Evolutionary conservation across 2,888 invertebrate species (phyloP), one percentile per base, ranked within the genome.

Genomic region (Notodonta dromedarius): DNA sequence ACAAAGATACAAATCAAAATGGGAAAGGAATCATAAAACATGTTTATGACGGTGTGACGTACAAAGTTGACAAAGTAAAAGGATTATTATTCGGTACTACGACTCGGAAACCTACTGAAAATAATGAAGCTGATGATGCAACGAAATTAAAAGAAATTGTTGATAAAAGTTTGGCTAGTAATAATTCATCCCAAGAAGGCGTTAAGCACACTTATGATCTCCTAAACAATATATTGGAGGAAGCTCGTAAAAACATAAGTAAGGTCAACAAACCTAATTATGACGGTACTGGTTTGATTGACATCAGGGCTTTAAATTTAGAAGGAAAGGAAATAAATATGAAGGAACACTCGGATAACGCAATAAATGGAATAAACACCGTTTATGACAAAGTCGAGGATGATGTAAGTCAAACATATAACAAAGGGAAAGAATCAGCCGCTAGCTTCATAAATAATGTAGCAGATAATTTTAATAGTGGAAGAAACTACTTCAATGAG

Each of bases 1-100:
- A 77, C 5, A 63, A 62, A 5, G 61, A 68, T 35, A 62, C 66
- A 42, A 60, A 59, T 4, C 63, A 69, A 42, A 60, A 70, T 12
- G 73, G 62, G 5, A 65, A 70, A 24, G 77, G 78, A 16, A 39
- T 70, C 6, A 53, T 77, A 8, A 69, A 69, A 61, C 73, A 70
- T 56, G 62, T 76, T 56, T 73, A 65, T 6, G 61, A 73, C 12
- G 67, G 58, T 54, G 58, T 76, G 1, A 75, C 60, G 60, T 54
- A 60, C 35, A 60, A 63, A 1, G 6, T 74, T 24, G 59, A 59
- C 5, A 76, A 72, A 16, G 56, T 69, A 2, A 77, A 71, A 67
- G 56, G 55, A 35, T 65, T 66, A 6, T 50, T 77, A 13, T 12
- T 60, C 7, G 66, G 60, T 5, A 24, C 64, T 35, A 56, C 52